phyloP scores from a whole-genome alignment of 2,888 invertebrate species.

The Odontothrips loti region DNA sequence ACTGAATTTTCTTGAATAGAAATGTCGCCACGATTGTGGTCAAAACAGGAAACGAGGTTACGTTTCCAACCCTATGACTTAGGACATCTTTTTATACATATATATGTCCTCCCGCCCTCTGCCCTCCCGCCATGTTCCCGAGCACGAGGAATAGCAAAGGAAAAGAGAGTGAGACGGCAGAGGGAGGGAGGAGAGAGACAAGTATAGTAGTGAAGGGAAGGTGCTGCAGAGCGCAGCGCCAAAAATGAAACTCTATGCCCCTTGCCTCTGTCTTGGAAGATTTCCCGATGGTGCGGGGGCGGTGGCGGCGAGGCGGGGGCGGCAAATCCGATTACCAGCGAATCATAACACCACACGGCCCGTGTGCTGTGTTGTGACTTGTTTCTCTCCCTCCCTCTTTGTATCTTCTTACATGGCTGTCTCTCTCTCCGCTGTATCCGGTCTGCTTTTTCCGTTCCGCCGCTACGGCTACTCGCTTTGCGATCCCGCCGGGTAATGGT shows the following conservation, averaged over 20 bases:
- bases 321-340: conserved; percentile 19
- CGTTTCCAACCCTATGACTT: too few species aligned
- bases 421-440: not conserved
- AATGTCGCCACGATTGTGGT: too few species aligned
- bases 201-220: too few species aligned
- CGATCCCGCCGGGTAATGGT: not conserved
- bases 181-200: too few species aligned
- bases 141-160: too few species aligned
- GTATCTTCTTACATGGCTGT: not conserved
- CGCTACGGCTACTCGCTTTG: not conserved
- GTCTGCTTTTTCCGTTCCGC: not conserved
- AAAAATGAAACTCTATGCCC: conserved; percentile 25
- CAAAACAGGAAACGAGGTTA: too few species aligned
- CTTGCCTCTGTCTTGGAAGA: not conserved
- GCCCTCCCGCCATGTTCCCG: too few species aligned
- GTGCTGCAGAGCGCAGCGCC: not conserved
- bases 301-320: not conserved
- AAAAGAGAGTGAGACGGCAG: too few species aligned
- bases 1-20: too few species aligned
- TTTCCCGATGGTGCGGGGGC: not conserved
- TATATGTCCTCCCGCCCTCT: too few species aligned
- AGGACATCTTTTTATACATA: too few species aligned
- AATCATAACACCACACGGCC: not conserved
- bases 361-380: not conserved
- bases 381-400: not conserved